Evolutionary conservation across 2,113 vertebrate genomes (phyloP).

Genomic region (Boleophthalmus pectinirostris): DNA sequence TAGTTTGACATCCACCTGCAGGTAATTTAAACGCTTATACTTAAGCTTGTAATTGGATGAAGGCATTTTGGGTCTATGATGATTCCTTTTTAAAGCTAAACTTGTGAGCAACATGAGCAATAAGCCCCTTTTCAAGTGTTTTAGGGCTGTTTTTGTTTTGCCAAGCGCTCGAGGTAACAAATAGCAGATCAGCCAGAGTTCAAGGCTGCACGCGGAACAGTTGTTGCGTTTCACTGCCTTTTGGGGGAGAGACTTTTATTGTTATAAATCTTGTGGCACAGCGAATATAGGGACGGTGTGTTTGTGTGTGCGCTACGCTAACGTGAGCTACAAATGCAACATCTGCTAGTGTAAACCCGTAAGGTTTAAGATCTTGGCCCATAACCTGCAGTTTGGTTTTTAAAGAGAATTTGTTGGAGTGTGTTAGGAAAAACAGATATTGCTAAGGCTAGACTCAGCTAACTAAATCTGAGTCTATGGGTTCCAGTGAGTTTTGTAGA

Average conservation of each 20-base stretch:
- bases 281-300: constrained; percentile 21
- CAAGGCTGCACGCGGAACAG: constrained; percentile 58
- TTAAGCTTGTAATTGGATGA: constrained; percentile 69
- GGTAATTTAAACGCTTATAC: constrained; percentile 63
- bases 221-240: constrained; percentile 53
- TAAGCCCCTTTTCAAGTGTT: constrained; percentile 60
- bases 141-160: constrained; percentile 57
- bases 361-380: constrained; percentile 25
- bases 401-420: constrained; percentile 3
- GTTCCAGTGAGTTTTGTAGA: neutral
- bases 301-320: constrained; percentile 22
- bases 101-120: constrained; percentile 57
- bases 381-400: constrained; percentile 7
- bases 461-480: constrained; percentile 49
- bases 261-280: constrained; percentile 52
- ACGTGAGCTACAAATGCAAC: constrained; percentile 7
- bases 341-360: constrained; percentile 42
- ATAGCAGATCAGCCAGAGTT: constrained; percentile 69
- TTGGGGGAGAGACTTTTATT: constrained; percentile 50
- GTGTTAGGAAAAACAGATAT: constrained; percentile 10
- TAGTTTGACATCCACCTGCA: constrained; percentile 64
- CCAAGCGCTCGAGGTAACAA: constrained; percentile 66
- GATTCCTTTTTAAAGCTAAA: constrained; percentile 47
- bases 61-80: constrained; percentile 40
- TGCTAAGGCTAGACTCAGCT: constrained; percentile 31